These are phyloP conservation scores for Semnornis frantzii DNA, from an alignment of 2,113 vertebrate species.

Conservation along the genomic window DNA sequence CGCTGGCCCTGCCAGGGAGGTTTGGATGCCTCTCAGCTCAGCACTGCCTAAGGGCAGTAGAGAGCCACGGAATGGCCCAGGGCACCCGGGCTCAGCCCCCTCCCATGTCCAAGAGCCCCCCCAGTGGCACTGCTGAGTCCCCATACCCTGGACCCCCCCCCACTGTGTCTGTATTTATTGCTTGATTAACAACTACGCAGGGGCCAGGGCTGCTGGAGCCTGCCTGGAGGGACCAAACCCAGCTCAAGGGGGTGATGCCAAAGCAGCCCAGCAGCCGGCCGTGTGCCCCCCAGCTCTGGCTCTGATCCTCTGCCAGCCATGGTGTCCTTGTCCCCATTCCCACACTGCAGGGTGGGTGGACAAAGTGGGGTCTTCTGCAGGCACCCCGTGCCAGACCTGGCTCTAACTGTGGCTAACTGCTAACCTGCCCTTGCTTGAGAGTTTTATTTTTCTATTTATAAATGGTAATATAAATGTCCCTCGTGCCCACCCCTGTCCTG, in stretches of 20 bases:
- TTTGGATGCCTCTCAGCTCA: background rate
- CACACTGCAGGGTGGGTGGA: rapidly evolving
- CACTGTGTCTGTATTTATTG: background rate
- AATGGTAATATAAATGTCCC: slow-evolving; percentile 79
- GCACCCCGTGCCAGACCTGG: background rate
- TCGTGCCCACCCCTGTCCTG: rapidly evolving
- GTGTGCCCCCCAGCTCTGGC: rapidly evolving
- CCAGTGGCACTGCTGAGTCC: rapidly evolving
- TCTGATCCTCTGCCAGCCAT: background rate
- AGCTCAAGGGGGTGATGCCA: background rate
- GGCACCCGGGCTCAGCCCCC: background rate
- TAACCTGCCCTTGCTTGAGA: slow-evolving; percentile 47
- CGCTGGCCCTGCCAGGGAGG: rapidly evolving
- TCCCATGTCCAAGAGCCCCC: rapidly evolving
- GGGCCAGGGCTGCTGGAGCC: rapidly evolving
- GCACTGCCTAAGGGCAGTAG: rapidly evolving
- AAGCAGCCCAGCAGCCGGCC: background rate
- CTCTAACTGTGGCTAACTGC: slow-evolving; percentile 33
- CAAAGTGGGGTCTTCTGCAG: rapidly evolving
- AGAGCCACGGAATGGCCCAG: background rate
- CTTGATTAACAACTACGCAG: slow-evolving; percentile 1
- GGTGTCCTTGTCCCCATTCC: background rate
- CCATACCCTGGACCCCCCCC: rapidly evolving
- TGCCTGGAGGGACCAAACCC: background rate
- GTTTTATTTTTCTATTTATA: slow-evolving; percentile 85